Percentiles rank a stretch among this genome's conserved stretches.
These are phyloP conservation scores for Netelia inedita DNA, from an alignment of 2,888 invertebrate species.

Conservation along the genomic window DNA sequence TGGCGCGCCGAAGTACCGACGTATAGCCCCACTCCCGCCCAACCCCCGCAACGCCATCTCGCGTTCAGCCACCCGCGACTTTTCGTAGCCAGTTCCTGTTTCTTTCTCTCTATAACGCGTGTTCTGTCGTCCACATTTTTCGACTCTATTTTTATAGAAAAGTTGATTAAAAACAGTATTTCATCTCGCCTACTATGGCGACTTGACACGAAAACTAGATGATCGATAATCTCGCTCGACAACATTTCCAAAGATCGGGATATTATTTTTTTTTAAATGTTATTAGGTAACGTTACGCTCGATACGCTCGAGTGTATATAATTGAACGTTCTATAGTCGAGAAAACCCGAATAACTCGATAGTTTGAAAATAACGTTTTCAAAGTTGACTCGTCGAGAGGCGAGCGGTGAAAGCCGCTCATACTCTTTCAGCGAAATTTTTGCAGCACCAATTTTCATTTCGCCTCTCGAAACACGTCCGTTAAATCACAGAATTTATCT, in stretches of 20 bases:
- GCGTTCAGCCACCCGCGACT: conserved; percentile 58
- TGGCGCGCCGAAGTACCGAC: not conserved
- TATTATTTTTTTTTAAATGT: no score
- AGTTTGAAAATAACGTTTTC: not conserved
- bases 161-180: conserved; percentile 22
- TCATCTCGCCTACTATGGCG: not conserved
- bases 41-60: conserved; percentile 7
- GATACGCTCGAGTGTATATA: no score
- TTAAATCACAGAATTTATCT: not conserved
- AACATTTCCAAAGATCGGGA: conserved; percentile 7
- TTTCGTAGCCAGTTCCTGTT: conserved; percentile 47
- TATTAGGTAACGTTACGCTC: no score
- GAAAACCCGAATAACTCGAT: conserved; percentile 35
- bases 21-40: conserved; percentile 18
- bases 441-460: not conserved
- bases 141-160: not conserved
- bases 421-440: not conserved
- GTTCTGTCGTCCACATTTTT: not conserved
- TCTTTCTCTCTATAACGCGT: conserved; percentile 7
- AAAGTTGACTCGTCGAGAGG: not conserved
- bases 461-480: not conserved
- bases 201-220: conserved; percentile 27
- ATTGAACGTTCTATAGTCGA: conserved; percentile 16
- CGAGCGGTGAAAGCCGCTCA: conserved; percentile 31
- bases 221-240: conserved; percentile 34